These are phyloP conservation scores for Oligia fasciuncula DNA, from an alignment of 2,888 invertebrate genomes.

Conservation along the genomic window DNA sequence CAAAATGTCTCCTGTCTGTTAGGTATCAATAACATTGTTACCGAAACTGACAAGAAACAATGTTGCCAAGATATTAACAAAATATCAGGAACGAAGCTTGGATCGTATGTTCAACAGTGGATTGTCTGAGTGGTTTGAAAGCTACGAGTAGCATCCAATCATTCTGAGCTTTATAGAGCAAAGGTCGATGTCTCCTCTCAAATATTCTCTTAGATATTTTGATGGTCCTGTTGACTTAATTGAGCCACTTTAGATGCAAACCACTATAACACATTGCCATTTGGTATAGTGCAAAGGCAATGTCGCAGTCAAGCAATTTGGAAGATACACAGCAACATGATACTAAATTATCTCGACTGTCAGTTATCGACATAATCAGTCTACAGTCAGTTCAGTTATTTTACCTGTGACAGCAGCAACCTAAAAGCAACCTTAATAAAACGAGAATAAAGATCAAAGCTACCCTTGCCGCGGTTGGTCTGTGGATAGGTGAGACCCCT, in stretches of 20 bases:
- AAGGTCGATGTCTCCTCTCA: too few species aligned
- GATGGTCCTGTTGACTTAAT: constrained; percentile 3
- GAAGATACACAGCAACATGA: neutral
- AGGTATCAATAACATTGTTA: neutral
- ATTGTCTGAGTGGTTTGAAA: too few species aligned
- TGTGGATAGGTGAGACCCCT: too few species aligned
- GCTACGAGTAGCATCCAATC: too few species aligned
- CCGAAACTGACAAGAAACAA: neutral
- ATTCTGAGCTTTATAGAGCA: neutral
- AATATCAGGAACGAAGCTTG: neutral
- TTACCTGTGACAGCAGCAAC: neutral
- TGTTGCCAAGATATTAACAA: neutral
- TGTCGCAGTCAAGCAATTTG: neutral
- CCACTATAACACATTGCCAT: neutral
- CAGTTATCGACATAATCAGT: neutral
- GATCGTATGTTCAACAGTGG: too few species aligned
- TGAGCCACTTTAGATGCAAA: constrained; percentile 32
- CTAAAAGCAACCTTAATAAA: neutral
- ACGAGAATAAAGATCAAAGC: too few species aligned
- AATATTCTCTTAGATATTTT: constrained; percentile 16
- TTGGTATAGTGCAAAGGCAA: neutral
- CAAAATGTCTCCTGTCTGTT: neutral
- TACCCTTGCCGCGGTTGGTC: too few species aligned
- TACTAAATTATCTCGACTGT: neutral
- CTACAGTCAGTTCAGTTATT: neutral